A percentile compares a stretch with the other conserved stretches of the same genome.
phyloP scores from a whole-genome alignment of 2,113 vertebrate genomes.

The Lanius ludovicianus region DNA sequence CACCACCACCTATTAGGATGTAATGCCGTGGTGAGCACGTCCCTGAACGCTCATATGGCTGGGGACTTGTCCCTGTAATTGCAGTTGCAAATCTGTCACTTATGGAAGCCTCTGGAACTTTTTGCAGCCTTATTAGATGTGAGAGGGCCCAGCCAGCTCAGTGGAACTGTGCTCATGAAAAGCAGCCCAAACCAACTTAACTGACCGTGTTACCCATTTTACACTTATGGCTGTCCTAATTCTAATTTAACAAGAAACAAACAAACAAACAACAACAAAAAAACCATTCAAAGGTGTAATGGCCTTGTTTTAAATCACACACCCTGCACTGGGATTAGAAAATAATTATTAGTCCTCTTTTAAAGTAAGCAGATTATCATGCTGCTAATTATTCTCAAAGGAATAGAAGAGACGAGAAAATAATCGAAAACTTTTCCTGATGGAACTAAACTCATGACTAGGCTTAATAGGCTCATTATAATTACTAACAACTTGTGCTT shows the following conservation, averaged over 20 bases:
- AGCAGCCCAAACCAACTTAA: background rate
- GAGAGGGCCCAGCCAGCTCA: background rate
- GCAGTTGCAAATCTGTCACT: background rate
- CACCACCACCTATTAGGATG: background rate
- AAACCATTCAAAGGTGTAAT: background rate
- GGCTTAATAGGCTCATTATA: constrained; percentile 37
- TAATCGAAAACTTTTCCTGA: constrained; percentile 48
- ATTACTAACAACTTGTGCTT: constrained; percentile 33
- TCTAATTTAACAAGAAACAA: background rate
- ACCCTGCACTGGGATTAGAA: background rate
- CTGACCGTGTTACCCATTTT: background rate
- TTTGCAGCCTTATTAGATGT: background rate
- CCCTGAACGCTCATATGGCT: background rate
- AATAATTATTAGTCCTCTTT: constrained; percentile 27
- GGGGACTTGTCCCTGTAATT: background rate
- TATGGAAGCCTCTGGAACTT: background rate
- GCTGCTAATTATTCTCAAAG: constrained; percentile 37
- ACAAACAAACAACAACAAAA: no score
- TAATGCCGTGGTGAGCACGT: background rate
- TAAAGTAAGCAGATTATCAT: constrained; percentile 34
- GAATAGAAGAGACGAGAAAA: constrained; percentile 41
- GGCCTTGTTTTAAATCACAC: constrained; percentile 8
- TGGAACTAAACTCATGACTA: constrained; percentile 42
- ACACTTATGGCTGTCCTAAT: background rate
- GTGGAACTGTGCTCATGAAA: background rate